A percentile compares a stretch with the other conserved stretches of the same genome.
Conservation (phyloP, 2,888 invertebrate species). For the Therioaphis trifolii region DNA sequence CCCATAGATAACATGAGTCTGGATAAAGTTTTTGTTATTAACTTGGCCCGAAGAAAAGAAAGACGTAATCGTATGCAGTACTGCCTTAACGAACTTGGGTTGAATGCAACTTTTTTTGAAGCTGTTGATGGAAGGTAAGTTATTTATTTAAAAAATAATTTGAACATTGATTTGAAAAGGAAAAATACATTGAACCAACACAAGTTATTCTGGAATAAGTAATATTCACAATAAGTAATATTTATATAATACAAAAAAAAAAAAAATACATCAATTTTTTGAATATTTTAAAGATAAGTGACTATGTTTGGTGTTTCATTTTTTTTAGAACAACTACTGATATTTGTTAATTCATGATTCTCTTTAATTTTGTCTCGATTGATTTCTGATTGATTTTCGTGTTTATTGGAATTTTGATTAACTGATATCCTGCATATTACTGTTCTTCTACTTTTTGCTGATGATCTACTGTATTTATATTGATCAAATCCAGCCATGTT, state of each 20-base stretch:
- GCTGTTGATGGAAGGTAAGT: slow-evolving; percentile 91
- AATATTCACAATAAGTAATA: neutral
- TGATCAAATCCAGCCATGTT: slow-evolving; percentile 14
- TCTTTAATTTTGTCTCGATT: slow-evolving; percentile 4
- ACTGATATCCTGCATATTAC: slow-evolving; percentile 56
- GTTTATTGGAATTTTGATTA: slow-evolving; percentile 11
- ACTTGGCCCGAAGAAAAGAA: slow-evolving; percentile 85
- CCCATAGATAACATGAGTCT: slow-evolving; percentile 77
- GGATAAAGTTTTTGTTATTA: slow-evolving; percentile 91
- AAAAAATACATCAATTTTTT: neutral
- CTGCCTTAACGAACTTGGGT: slow-evolving; percentile 83
- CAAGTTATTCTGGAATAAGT: slow-evolving; percentile 18
- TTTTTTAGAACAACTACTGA: slow-evolving; percentile 5
- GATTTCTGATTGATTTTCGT: slow-evolving; percentile 25
- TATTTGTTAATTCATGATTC: slow-evolving; percentile 32
- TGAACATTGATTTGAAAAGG: neutral
- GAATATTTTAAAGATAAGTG: slow-evolving; percentile 36
- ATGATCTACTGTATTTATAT: slow-evolving; percentile 54
- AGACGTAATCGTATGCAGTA: slow-evolving; percentile 82
- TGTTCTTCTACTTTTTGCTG: slow-evolving; percentile 52
- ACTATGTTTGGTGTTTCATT: slow-evolving; percentile 22
- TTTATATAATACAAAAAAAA: slow-evolving; percentile 39
- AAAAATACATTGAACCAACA: neutral
- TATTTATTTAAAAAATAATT: slow-evolving; percentile 5
- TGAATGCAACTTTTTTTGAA: slow-evolving; percentile 79